phyloP scores from a whole-genome alignment of 2,888 invertebrate species.

The Orchesella flavescens region DNA sequence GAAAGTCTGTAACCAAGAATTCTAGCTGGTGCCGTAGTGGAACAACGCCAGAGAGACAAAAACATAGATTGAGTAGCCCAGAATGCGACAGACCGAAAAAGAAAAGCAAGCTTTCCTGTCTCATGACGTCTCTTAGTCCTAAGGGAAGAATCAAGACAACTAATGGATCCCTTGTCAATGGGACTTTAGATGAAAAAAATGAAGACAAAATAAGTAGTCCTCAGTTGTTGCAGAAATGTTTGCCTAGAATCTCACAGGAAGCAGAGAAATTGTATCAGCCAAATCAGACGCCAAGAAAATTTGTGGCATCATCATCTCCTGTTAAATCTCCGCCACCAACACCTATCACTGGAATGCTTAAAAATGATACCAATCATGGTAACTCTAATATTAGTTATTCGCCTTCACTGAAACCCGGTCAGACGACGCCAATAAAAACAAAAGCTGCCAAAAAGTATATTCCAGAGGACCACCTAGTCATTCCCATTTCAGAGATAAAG shows the following conservation, averaged over 20 bases:
- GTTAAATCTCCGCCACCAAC: conserved; percentile 24
- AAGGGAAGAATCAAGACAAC: conserved; percentile 44
- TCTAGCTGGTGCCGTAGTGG: neutral
- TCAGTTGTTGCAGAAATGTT: neutral
- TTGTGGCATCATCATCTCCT: neutral
- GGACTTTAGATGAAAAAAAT: conserved; percentile 9
- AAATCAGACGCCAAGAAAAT: conserved; percentile 29
- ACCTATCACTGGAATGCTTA: neutral
- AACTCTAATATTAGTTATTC: neutral
- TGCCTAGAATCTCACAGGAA: neutral
- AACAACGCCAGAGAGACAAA: conserved; percentile 27
- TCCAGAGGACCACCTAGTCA: conserved; percentile 68
- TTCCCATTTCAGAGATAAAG: conserved; percentile 56
- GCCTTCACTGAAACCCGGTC: conserved; percentile 6
- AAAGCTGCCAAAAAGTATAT: conserved; percentile 72
- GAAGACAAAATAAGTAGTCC: neutral
- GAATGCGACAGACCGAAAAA: conserved; percentile 50
- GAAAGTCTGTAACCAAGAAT: conserved; percentile 40
- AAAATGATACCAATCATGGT: conserved; percentile 16
- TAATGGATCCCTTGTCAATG: conserved; percentile 48
- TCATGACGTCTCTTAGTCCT: conserved; percentile 60
- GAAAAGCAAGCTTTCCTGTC: conserved; percentile 59
- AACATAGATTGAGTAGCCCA: neutral
- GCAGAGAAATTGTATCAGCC: neutral
- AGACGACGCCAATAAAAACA: conserved; percentile 64